A percentile compares a stretch with the other conserved stretches of the same genome.
These are phyloP conservation scores for Alexandromys fortis DNA, from an alignment of 2,113 vertebrate genomes.

Conservation along the genomic window DNA sequence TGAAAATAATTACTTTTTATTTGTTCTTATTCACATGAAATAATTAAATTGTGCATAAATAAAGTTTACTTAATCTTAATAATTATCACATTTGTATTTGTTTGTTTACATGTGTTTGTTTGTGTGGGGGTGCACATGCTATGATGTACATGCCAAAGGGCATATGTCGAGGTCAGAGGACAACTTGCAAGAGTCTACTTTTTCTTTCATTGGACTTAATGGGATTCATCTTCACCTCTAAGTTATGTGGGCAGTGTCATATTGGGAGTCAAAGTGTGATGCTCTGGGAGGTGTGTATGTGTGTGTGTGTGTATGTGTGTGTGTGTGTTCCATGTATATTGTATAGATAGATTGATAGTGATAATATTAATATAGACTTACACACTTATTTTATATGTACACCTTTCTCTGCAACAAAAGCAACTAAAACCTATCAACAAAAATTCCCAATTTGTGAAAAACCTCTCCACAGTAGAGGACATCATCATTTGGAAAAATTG, in stretches of 20 bases:
- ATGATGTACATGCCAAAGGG: not conserved
- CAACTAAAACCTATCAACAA: not conserved
- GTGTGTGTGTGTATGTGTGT: not conserved
- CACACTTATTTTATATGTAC: not conserved
- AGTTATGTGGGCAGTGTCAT: not conserved
- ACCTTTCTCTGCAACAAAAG: not conserved
- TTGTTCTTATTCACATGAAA: not conserved
- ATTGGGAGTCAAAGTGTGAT: not conserved
- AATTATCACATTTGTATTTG: not conserved
- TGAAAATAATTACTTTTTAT: not conserved
- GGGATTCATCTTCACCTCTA: not conserved
- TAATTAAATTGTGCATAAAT: not conserved
- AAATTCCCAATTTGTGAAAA: not conserved
- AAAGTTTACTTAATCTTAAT: not conserved
- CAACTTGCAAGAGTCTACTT: not conserved
- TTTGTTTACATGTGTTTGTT: not conserved
- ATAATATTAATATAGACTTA: not conserved
- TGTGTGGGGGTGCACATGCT: rapidly evolving
- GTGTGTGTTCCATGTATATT: not conserved
- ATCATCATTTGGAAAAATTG: not conserved
- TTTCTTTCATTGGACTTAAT: not conserved
- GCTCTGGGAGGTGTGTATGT: not conserved
- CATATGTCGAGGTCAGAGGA: not conserved
- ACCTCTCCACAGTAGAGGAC: not conserved
- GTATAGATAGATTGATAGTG: not conserved